Evolutionary conservation across 2,888 invertebrate genomes (phyloP).

Genomic region (Nephrotoma flavescens): DNA sequence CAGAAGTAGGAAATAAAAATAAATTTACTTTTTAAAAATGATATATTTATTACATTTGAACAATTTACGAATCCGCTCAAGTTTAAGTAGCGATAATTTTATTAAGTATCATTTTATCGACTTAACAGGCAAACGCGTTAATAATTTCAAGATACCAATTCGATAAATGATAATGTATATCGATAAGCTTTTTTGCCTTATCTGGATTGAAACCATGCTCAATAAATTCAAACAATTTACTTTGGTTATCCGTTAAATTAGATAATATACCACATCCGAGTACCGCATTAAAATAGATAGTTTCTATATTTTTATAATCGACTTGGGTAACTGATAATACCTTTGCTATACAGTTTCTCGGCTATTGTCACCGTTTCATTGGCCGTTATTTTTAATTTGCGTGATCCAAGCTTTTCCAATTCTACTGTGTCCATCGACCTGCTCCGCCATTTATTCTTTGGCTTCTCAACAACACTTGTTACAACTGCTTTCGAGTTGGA

Average conservation of each 20-base stretch:
- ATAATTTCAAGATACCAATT: no score
- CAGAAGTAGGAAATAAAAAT: no score
- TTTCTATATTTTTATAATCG: no score
- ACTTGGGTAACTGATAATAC: conserved; percentile 96
- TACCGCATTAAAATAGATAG: conserved; percentile 73
- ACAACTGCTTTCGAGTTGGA: conserved; percentile 62
- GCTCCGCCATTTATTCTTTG: conserved; percentile 94
- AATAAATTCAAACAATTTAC: conserved; percentile 38
- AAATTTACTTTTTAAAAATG: no score
- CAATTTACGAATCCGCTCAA: no score
- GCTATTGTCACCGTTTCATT: conserved; percentile 94
- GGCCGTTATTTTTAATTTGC: conserved; percentile 82
- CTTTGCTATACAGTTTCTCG: conserved; percentile 88
- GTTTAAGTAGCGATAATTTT: no score
- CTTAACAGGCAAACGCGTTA: no score
- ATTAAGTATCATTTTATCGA: no score
- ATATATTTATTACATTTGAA: no score
- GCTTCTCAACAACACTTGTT: conserved; percentile 61
- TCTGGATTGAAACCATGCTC: no score
- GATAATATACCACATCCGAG: conserved; percentile 73
- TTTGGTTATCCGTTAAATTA: conserved; percentile 35
- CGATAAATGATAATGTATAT: no score
- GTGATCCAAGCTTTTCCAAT: conserved; percentile 86
- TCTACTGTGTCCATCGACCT: conserved; percentile 92
- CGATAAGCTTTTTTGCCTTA: no score